phyloP scores from a whole-genome alignment of 2,113 vertebrate genomes.

The Anser brachyrhynchus region DNA sequence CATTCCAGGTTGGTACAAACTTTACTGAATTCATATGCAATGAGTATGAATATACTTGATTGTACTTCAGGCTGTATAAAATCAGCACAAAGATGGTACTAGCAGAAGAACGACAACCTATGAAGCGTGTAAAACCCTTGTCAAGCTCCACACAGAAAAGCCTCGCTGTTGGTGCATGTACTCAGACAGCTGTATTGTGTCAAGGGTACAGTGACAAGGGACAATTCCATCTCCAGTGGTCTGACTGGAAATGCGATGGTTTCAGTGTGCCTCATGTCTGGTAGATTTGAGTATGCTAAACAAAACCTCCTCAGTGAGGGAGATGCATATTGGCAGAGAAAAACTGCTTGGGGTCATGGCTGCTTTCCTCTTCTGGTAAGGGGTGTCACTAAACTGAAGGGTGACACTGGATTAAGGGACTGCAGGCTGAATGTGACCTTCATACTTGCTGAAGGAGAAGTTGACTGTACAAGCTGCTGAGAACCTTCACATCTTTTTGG shows the following conservation, averaged over 20 bases:
- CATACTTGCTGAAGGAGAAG: neutral
- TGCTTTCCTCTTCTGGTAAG: neutral
- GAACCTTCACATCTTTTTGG: neutral
- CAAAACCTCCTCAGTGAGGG: neutral
- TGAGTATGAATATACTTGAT: neutral
- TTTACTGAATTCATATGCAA: neutral
- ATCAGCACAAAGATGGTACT: neutral
- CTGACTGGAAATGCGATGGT: neutral
- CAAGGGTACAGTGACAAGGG: neutral
- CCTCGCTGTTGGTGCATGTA: neutral
- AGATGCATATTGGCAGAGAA: neutral
- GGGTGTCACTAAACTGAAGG: neutral
- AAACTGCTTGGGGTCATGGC: fast-evolving
- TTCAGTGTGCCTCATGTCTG: neutral
- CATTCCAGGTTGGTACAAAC: neutral
- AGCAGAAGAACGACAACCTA: neutral
- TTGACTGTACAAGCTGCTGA: neutral
- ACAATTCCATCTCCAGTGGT: neutral
- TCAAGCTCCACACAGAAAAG: neutral
- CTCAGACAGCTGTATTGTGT: neutral
- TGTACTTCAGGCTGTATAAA: neutral
- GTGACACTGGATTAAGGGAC: neutral
- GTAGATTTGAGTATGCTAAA: neutral
- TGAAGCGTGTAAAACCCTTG: neutral
- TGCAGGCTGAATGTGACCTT: neutral